Evolutionary conservation across 1,140 invertebrate genomes (phyloP).

Genomic region (Tribolium madens): DNA sequence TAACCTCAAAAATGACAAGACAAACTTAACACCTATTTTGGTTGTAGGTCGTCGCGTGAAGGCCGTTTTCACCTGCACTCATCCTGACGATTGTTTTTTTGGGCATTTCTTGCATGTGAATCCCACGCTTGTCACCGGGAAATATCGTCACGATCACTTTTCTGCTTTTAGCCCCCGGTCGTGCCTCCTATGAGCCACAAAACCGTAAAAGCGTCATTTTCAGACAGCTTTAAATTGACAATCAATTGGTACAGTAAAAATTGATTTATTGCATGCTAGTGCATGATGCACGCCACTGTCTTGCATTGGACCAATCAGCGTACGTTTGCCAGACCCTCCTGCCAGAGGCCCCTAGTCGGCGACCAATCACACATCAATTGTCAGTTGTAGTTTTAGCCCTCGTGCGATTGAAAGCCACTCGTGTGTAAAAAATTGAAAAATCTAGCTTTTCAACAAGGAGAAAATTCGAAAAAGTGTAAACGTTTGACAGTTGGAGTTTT

Average conservation of each 20-base stretch:
- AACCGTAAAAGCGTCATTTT: constrained; percentile 63
- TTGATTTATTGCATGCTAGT: constrained; percentile 11
- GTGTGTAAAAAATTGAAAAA: constrained; percentile 59
- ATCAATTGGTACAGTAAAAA: constrained; percentile 60
- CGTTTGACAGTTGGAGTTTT: not conserved
- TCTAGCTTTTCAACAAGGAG: constrained; percentile 56
- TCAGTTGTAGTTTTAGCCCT: constrained; percentile 51
- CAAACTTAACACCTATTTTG: not conserved
- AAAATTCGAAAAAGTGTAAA: constrained; percentile 50
- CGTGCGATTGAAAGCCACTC: constrained; percentile 46
- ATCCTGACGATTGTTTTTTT: not conserved
- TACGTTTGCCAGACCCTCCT: constrained; percentile 61
- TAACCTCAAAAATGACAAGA: not conserved
- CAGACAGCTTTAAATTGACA: constrained; percentile 62
- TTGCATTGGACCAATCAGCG: constrained; percentile 48
- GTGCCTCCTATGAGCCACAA: constrained; percentile 55
- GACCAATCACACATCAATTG: constrained; percentile 56
- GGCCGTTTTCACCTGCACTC: not conserved
- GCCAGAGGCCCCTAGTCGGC: constrained; percentile 61
- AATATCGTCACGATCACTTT: constrained; percentile 4
- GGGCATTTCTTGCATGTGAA: not conserved
- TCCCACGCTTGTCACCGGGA: not conserved
- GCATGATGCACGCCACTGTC: constrained; percentile 47
- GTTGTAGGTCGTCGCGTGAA: not conserved
- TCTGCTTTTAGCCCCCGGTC: constrained; percentile 54